Evolutionary conservation across 1,140 invertebrate species (phyloP).

Genomic region (Panulirus ornatus): DNA sequence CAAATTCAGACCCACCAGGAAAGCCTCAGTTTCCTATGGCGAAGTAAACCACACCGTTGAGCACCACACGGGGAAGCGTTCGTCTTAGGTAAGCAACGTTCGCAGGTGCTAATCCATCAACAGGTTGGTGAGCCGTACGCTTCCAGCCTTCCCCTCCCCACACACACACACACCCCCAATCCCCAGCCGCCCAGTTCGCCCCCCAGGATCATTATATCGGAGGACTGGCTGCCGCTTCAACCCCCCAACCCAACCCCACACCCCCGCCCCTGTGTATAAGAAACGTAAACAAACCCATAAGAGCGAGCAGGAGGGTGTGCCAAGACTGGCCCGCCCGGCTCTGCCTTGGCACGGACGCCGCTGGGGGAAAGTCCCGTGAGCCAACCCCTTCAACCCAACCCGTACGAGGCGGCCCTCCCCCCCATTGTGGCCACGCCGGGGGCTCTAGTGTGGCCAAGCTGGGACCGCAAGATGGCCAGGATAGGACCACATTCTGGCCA

Average conservation of each 20-base stretch:
- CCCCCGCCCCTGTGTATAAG: background rate
- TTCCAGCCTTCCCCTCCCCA: background rate
- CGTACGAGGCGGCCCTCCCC: too few relatives aligned
- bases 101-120: background rate
- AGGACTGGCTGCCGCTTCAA: too few relatives aligned
- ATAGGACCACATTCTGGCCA: too few relatives aligned
- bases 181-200: too few relatives aligned
- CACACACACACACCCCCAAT: too few relatives aligned
- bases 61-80: too few relatives aligned
- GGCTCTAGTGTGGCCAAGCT: background rate
- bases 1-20: too few relatives aligned
- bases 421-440: background rate
- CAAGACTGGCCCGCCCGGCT: background rate
- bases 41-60: too few relatives aligned
- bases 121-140: background rate
- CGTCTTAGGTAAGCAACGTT: too few relatives aligned
- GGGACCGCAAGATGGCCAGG: background rate
- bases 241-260: too few relatives aligned
- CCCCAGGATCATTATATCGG: too few relatives aligned
- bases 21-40: too few relatives aligned
- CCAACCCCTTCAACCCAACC: background rate
- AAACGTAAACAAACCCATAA: conserved; percentile 17
- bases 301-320: background rate
- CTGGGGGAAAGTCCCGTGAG: background rate
- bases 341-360: background rate